phyloP scores from a whole-genome alignment of 2,888 invertebrate genomes.

The Octodonta nipae region DNA sequence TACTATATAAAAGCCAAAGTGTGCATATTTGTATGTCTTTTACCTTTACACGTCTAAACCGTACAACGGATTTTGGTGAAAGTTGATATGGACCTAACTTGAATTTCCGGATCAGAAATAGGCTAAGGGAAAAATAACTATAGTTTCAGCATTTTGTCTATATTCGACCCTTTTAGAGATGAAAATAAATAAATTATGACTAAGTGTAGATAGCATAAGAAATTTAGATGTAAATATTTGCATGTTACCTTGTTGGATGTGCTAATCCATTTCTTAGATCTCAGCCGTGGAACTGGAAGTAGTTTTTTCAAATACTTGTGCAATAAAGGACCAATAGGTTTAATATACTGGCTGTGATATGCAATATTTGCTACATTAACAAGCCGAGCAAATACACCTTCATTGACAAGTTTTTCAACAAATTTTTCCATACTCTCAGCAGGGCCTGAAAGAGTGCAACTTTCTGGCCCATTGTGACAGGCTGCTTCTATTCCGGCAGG shows the following conservation, averaged over 20 bases:
- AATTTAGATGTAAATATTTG: too few species aligned
- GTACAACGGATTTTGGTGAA: too few species aligned
- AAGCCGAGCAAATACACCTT: conserved; percentile 67
- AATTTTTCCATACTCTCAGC: conserved; percentile 46
- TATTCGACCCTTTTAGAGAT: too few species aligned
- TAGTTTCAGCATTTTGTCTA: too few species aligned
- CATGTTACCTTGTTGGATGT: conserved; percentile 47
- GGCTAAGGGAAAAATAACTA: too few species aligned
- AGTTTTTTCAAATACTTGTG: conserved; percentile 35
- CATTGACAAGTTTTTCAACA: conserved; percentile 43
- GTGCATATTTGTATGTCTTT: too few species aligned
- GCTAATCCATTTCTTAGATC: conserved; percentile 51
- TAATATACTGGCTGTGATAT: conserved; percentile 76
- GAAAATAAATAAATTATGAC: too few species aligned
- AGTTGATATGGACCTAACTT: too few species aligned
- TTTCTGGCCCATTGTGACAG: conserved; percentile 66
- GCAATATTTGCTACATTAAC: conserved; percentile 80
- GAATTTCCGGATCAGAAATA: too few species aligned
- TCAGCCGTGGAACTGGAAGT: conserved; percentile 36
- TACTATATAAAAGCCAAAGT: too few species aligned
- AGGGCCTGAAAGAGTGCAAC: conserved; percentile 68
- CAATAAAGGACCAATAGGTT: conserved; percentile 35
- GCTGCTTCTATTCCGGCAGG: conserved; percentile 59
- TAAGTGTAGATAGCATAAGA: too few species aligned
- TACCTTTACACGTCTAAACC: too few species aligned